Evolutionary conservation across 2,888 invertebrate species (phyloP), one percentile per base, ranked within the genome.

Genomic region (Crossocerus cetratus): DNA sequence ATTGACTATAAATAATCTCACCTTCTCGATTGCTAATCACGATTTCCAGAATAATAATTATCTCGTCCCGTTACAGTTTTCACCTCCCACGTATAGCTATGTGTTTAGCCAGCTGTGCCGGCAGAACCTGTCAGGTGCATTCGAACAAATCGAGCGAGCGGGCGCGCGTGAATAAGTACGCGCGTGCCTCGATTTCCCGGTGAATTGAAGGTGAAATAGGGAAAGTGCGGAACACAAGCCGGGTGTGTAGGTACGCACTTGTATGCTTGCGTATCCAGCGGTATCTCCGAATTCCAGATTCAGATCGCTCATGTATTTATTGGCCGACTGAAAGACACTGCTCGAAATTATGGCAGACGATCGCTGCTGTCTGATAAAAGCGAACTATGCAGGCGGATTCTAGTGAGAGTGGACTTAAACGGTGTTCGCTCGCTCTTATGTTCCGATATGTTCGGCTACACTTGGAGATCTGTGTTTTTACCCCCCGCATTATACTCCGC

Each of bases 161-260:
- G 0, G 32, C 2, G 32, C 32, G 32, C 32, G 32, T 8, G 32
- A 5, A 11, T 32, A 32, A 32, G 11, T 8, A 32, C 32, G 11
- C 32, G 32, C 32, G 32, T 32, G 62, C 64, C 64, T 75, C 65
- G 68, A 69, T 78, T 74, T 75, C 65, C 60, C 59, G 59, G 18
- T 53, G 56, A 60, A 68, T 64, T 64, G 76, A 72, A 69, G 79
- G 76, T 79, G 69, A 79, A 78, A 68, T 79, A 71, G 76, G 69
- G 78, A 79, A 79, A 79, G 78, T 60, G 23, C 45, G 55, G 66
- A 56, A 54, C 65, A 42, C n/a, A n/a, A 58, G 32, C 11, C 11
- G 32, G 32, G 32, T 32, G 32, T 32, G 32, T 3, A 8, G 8
- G 32, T 32, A 32, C 32, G 32, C 32, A 32, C 32, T 11, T 11